Conservation (phyloP, 1,140 invertebrate genomes). For the Rhagoletis zephyria region DNA sequence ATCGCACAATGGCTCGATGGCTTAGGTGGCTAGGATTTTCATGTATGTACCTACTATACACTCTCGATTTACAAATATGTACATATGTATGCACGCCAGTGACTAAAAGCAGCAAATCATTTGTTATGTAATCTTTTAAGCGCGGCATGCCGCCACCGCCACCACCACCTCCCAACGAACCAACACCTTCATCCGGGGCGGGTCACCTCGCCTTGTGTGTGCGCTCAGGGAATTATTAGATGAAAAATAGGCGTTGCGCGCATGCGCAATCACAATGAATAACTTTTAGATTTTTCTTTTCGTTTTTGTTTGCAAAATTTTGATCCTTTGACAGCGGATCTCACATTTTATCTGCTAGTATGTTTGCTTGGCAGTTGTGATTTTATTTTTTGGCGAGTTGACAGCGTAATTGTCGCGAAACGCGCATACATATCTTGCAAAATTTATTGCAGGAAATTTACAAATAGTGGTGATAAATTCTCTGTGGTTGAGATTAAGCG, state of each 20-base stretch:
- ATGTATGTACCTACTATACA: no score
- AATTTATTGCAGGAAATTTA: neutral
- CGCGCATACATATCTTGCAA: neutral
- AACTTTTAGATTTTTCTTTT: slow-evolving; percentile 7
- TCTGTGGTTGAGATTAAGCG: neutral
- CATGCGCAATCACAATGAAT: slow-evolving; percentile 1
- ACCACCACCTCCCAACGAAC: neutral
- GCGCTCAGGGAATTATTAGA: slow-evolving; percentile 24
- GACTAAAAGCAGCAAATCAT: neutral
- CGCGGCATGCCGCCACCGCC: neutral
- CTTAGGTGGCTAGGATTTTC: neutral
- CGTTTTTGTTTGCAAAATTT: neutral
- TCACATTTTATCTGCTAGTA: neutral
- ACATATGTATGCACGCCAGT: neutral
- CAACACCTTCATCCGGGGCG: neutral
- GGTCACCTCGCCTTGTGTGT: neutral
- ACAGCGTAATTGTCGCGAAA: slow-evolving; percentile 31
- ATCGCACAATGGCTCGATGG: neutral
- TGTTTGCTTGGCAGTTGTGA: neutral
- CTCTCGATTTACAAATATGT: neutral
- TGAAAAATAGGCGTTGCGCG: slow-evolving; percentile 48
- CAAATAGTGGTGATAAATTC: neutral
- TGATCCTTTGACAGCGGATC: neutral
- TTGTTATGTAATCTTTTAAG: slow-evolving; percentile 16
- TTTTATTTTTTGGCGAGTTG: neutral